A percentile compares a stretch with the other conserved stretches of the same genome.
phyloP scores from a whole-genome alignment of 1,140 invertebrate species.

The Sycophaga agraensis region DNA sequence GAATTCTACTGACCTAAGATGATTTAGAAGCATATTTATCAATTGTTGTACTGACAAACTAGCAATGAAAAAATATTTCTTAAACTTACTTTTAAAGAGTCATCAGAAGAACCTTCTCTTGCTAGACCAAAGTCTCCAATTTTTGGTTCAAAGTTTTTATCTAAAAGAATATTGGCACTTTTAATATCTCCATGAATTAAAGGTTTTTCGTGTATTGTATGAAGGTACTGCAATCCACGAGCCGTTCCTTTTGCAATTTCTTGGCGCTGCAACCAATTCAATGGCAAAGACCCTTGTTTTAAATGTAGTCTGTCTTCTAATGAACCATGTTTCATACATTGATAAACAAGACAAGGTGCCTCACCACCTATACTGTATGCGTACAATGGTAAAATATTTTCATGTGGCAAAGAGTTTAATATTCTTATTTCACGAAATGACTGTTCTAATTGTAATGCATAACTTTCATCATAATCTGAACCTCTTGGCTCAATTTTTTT shows the following conservation, averaged over 20 bases:
- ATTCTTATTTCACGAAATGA: conserved; percentile 76
- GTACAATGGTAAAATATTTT: conserved; percentile 92
- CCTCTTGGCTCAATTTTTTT: conserved; percentile 72
- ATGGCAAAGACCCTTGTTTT: conserved; percentile 63
- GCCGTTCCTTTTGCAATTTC: conserved; percentile 83
- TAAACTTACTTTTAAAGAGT: conserved; percentile 25
- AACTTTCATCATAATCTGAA: conserved; percentile 54
- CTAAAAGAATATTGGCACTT: conserved; percentile 93
- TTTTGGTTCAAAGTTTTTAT: conserved; percentile 82
- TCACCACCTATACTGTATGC: conserved; percentile 75
- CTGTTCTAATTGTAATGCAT: conserved; percentile 67
- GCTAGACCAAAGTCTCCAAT: conserved; percentile 95
- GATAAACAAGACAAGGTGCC: conserved; percentile 88
- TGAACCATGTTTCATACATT: conserved; percentile 90
- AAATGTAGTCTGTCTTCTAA: conserved; percentile 79
- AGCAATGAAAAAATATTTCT: background rate
- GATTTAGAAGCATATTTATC: conserved; percentile 16
- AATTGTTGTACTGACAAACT: background rate
- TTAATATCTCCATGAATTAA: conserved; percentile 95
- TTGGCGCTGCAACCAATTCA: conserved; percentile 77
- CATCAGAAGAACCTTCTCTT: conserved; percentile 55
- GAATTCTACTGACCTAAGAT: conserved; percentile 68
- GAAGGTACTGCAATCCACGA: conserved; percentile 86
- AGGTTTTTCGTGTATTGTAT: conserved; percentile 76
- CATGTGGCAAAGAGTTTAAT: conserved; percentile 82